phyloP scores from a whole-genome alignment of 2,888 invertebrate genomes.

The Buathra laborator region DNA sequence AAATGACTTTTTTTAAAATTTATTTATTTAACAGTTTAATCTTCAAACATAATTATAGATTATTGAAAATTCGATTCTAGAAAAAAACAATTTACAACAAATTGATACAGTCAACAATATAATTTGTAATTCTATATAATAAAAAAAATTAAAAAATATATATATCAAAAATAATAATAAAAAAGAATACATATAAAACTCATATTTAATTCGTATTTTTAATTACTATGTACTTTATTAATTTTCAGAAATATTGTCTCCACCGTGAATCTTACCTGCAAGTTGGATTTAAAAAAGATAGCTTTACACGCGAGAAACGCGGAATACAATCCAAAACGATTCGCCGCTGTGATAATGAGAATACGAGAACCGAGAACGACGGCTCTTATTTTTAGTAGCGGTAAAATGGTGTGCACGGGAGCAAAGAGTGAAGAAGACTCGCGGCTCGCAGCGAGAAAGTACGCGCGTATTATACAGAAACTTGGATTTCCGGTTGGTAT shows the following conservation, averaged over 20 bases:
- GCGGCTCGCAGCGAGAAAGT: conserved; percentile 92
- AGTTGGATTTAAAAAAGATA: conserved; percentile 98
- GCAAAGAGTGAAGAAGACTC: conserved; percentile 94
- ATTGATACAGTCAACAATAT: too few relatives aligned
- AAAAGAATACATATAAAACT: too few relatives aligned
- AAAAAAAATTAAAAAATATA: too few relatives aligned
- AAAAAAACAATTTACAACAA: too few relatives aligned
- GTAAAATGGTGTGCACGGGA: conserved; percentile 95
- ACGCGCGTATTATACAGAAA: conserved; percentile 93
- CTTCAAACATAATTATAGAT: too few relatives aligned
- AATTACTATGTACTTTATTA: background rate
- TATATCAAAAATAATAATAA: too few relatives aligned
- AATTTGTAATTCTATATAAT: too few relatives aligned
- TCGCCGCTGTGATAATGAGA: conserved; percentile 99
- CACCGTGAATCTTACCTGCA: conserved; percentile 98
- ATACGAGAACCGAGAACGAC: conserved; percentile 95
- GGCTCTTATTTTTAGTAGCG: conserved; percentile 93
- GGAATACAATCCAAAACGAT: conserved; percentile 99
- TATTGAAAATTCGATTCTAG: too few relatives aligned
- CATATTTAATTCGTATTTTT: too few relatives aligned
- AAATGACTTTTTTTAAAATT: background rate
- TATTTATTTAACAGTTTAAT: too few relatives aligned
- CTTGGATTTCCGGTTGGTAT: conserved; percentile 89
- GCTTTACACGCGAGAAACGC: conserved; percentile 99
- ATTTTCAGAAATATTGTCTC: conserved; percentile 97